Evolutionary conservation across 2,888 invertebrate species (phyloP), one percentile per base, ranked within the genome.

Genomic region (Stenotaenia linearis): DNA sequence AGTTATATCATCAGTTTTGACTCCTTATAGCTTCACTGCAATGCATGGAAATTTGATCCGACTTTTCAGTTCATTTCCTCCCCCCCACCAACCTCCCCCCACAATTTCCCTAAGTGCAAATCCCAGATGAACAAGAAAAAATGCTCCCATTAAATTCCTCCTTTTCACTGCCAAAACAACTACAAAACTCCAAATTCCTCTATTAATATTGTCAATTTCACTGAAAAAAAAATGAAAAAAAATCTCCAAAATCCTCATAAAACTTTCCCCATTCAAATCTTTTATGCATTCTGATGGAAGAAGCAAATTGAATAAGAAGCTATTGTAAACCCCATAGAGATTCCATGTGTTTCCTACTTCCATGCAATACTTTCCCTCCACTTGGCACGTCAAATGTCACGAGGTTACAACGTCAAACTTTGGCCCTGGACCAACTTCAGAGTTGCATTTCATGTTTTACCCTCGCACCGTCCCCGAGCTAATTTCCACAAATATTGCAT

Each of bases 361-460:
- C 40, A 12, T 69, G 28, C 9, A 25, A 28, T 69, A 69, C 25
- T 69, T 69, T 69, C 25, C 28, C 69, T 28, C 69, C 69, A 69
- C 69, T 69, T 69, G 69, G 69, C 69, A 69, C 69, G 69, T 69
- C 69, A 69, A 69, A 69, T 69, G 69, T 69, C 69, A 69, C 69
- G 6, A 28, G 69, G 69, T 69, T 69, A 28, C 69, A 25, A 69
- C 69, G 69, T 69, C 69, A 69, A 69, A 69, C 69, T 69, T 69
- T 69, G 69, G 69, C 69, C 69, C 69, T 69, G 1, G 9, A 69
- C 69, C 69, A 69, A 69, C 69, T 69, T 69, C 25, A 25, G 69
- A 69, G 69, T 69, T 28, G 28, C 0, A 28, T 69, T 69, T 69
- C 69, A 69, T 69, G 69, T 69, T 69, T 25, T 25, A 10, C 4